These are phyloP conservation scores for Alcedo atthis DNA, from an alignment of 2,797 vertebrate species.

Conservation along the genomic window DNA sequence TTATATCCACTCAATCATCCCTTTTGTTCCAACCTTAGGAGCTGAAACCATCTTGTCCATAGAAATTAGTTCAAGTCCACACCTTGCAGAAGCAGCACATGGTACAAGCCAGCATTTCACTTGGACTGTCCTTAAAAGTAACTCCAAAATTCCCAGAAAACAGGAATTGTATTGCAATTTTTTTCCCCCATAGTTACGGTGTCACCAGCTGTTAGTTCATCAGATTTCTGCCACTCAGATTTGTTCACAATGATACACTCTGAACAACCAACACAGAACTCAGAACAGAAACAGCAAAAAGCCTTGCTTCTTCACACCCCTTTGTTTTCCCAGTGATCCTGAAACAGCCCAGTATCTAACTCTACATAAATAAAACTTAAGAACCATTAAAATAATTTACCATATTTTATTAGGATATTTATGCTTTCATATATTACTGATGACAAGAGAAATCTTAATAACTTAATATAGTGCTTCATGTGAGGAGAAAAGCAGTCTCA, in stretches of 20 bases:
- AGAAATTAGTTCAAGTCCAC: neutral
- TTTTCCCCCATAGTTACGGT: neutral
- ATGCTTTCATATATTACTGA: neutral
- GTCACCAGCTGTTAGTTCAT: neutral
- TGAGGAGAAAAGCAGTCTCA: neutral
- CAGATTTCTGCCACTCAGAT: neutral
- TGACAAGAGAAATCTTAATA: neutral
- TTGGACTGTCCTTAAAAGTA: neutral
- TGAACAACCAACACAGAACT: neutral
- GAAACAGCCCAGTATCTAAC: neutral
- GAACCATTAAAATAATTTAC: neutral
- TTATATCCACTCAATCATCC: neutral
- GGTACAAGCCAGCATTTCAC: neutral
- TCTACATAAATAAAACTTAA: neutral
- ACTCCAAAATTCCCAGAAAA: neutral
- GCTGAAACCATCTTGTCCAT: neutral
- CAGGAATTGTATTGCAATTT: neutral
- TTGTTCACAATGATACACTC: neutral
- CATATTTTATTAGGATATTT: neutral
- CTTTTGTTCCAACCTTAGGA: neutral
- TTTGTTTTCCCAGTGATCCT: neutral
- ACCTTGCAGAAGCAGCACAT: neutral
- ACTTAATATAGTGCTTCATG: neutral
- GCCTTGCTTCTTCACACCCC: neutral
- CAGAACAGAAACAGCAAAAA: neutral